Percentiles rank a stretch among this genome's conserved stretches.
Conservation (phyloP, 1,140 invertebrate species). For the Aphelenchoides fujianensis region DNA sequence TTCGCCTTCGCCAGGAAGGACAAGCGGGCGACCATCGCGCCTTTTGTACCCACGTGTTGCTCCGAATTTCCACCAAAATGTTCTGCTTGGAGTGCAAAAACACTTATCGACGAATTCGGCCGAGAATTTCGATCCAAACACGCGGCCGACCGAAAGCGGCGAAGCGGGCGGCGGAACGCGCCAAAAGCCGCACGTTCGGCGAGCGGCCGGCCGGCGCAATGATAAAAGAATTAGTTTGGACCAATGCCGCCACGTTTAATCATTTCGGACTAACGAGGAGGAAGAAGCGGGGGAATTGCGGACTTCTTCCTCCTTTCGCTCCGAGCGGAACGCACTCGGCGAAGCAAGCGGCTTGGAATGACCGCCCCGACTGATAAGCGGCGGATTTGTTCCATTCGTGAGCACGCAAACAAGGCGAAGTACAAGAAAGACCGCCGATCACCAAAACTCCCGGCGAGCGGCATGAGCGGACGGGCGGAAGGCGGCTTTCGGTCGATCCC, state of each 20-base stretch:
- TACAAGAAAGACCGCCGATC: too few relatives aligned
- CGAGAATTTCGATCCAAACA: not conserved
- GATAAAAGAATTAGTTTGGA: conserved; percentile 3
- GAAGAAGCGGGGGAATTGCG: not conserved
- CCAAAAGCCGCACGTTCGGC: not conserved
- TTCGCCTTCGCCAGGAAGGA: not conserved
- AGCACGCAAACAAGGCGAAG: not conserved
- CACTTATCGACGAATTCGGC: not conserved
- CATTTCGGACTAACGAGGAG: not conserved
- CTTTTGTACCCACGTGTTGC: not conserved
- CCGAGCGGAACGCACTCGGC: not conserved
- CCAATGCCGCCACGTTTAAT: not conserved
- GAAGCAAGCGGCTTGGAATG: not conserved
- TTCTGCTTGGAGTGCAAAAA: not conserved
- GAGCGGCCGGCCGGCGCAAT: not conserved
- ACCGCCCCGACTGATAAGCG: not conserved
- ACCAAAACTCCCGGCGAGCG: too few relatives aligned
- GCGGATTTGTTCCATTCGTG: not conserved
- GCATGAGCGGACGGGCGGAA: too few relatives aligned
- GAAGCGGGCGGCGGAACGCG: not conserved
- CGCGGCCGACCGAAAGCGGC: not conserved
- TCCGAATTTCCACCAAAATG: not conserved
- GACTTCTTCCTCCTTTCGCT: too few relatives aligned
- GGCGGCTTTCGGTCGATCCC: too few relatives aligned
- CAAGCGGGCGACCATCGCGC: not conserved